Percentiles rank a stretch among this genome's conserved stretches.
phyloP scores from a whole-genome alignment of 2,888 invertebrate genomes.

The Cosmopolites sordidus region DNA sequence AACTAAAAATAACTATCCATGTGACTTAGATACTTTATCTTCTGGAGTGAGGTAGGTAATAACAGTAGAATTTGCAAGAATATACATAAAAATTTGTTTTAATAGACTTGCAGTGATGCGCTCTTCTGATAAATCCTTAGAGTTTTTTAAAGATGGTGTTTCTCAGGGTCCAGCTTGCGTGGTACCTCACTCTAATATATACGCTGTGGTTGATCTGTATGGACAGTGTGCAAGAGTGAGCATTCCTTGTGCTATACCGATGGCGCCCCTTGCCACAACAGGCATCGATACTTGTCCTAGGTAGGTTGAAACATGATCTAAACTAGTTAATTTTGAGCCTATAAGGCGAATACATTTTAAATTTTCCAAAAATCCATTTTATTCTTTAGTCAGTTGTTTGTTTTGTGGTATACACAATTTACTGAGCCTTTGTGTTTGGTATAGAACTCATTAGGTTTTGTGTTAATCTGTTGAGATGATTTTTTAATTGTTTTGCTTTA shows the following conservation, averaged over 20 bases:
- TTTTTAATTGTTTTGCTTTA: too few species aligned
- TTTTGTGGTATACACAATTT: too few species aligned
- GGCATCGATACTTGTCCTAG: conserved; percentile 41
- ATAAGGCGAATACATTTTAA: too few species aligned
- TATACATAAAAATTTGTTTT: neutral
- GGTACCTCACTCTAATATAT: conserved; percentile 74
- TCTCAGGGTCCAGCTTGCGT: conserved; percentile 83
- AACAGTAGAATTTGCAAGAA: neutral
- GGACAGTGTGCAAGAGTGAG: conserved; percentile 91
- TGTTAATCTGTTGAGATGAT: too few species aligned
- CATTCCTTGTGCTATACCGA: conserved; percentile 43
- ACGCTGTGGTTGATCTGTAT: conserved; percentile 92
- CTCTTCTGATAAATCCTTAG: conserved; percentile 75
- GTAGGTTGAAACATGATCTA: too few species aligned
- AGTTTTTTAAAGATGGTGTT: conserved; percentile 81
- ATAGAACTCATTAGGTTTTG: too few species aligned
- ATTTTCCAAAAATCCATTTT: too few species aligned
- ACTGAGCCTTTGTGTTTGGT: too few species aligned
- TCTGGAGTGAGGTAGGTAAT: conserved; percentile 60
- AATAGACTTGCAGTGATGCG: conserved; percentile 70
- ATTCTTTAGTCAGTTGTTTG: too few species aligned
- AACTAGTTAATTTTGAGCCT: too few species aligned
- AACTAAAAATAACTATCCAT: conserved; percentile 76
- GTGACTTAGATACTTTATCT: conserved; percentile 78
- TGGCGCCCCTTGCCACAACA: conserved; percentile 42